Evolutionary conservation across 1,140 invertebrate species (phyloP).

Genomic region (Latrodectus geometricus): DNA sequence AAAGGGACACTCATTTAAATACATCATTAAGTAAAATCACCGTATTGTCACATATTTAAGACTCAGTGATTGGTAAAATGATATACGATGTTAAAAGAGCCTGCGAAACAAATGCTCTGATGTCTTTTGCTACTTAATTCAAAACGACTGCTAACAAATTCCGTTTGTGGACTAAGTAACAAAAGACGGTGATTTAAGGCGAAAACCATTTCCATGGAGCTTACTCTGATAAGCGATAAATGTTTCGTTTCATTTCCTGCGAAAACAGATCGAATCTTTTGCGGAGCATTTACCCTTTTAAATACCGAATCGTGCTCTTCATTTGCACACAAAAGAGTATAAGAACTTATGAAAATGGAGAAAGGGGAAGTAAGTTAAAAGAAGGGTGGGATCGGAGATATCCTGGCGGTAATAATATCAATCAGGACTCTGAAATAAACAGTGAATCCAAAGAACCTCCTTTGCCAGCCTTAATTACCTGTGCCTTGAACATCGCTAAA

Average conservation of each 20-base stretch:
- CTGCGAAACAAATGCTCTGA: too few species aligned
- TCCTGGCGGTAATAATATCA: constrained; percentile 15
- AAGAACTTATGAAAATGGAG: not conserved
- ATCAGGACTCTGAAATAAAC: constrained; percentile 36
- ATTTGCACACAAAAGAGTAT: not conserved
- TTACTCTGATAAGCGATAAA: not conserved
- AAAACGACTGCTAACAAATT: too few species aligned
- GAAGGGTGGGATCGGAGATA: too few species aligned
- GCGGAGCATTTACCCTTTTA: not conserved
- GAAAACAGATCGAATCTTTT: not conserved
- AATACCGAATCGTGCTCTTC: not conserved
- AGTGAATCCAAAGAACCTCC: not conserved
- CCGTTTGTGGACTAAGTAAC: too few species aligned
- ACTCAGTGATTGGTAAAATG: too few species aligned
- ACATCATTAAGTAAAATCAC: too few species aligned
- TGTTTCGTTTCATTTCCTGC: not conserved
- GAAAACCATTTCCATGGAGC: too few species aligned
- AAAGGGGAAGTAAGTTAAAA: not conserved
- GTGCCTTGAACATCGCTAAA: not conserved
- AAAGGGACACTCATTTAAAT: too few species aligned
- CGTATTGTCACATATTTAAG: too few species aligned
- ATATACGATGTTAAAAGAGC: too few species aligned
- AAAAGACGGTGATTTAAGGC: too few species aligned
- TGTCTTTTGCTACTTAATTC: too few species aligned
- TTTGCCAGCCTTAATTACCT: constrained; percentile 28